phyloP scores from a whole-genome alignment of 2,888 invertebrate species.

The Melikaiella ostensackeni region DNA sequence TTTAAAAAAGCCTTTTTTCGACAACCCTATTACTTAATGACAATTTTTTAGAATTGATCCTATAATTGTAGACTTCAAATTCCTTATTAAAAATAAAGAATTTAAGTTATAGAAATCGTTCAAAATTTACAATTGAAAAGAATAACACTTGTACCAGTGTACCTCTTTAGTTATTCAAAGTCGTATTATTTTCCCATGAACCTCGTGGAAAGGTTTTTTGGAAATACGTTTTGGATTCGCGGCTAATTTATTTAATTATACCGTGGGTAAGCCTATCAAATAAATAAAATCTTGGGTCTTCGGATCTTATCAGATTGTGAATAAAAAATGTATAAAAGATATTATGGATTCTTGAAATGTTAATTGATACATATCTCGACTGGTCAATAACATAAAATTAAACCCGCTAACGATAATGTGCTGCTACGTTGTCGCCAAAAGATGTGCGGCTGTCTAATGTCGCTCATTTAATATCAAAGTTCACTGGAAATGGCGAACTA shows the following conservation, averaged over 20 bases:
- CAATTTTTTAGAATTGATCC: too few species aligned
- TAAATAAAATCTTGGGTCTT: not conserved
- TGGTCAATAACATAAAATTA: slow-evolving; percentile 27
- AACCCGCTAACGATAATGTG: slow-evolving; percentile 18
- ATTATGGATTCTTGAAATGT: not conserved
- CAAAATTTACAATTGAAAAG: too few species aligned
- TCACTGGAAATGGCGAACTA: slow-evolving; percentile 57
- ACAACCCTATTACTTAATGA: too few species aligned
- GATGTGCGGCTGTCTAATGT: slow-evolving; percentile 56
- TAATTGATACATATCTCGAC: slow-evolving; percentile 26
- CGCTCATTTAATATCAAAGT: slow-evolving; percentile 60
- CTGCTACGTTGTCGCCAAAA: slow-evolving; percentile 46
- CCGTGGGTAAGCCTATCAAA: not conserved
- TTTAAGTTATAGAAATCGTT: too few species aligned
- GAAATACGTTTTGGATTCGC: not conserved
- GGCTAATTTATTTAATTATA: not conserved
- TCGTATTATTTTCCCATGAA: not conserved
- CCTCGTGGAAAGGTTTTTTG: not conserved
- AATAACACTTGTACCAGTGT: too few species aligned
- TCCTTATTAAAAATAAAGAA: too few species aligned
- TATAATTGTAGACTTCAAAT: too few species aligned
- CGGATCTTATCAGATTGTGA: not conserved
- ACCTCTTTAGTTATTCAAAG: not conserved
- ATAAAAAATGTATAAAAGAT: not conserved
- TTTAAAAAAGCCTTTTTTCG: too few species aligned